A percentile compares a stretch with the other conserved stretches of the same genome.
Conservation (phyloP, 2,113 vertebrate genomes). For the Muscicapa adusta region DNA sequence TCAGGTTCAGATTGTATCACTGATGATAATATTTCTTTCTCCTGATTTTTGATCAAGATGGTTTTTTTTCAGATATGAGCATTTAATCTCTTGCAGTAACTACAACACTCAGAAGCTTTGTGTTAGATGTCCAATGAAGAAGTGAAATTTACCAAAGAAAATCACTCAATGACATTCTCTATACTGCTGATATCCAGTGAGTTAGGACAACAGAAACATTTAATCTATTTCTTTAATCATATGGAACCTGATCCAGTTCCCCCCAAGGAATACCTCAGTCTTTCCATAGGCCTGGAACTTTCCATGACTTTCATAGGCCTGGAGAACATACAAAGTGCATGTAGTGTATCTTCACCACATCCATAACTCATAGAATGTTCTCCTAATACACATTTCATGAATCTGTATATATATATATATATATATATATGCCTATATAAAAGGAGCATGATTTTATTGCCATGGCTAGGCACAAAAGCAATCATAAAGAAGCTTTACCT, state of each 20-base stretch:
- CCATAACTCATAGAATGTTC: not conserved
- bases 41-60: not conserved
- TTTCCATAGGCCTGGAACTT: not conserved
- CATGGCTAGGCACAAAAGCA: conserved; percentile 38
- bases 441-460: not conserved
- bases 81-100: not conserved
- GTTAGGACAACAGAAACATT: not conserved
- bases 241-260: not conserved
- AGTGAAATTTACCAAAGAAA: not conserved
- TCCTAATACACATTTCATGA: not conserved
- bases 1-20: not conserved
- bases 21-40: not conserved
- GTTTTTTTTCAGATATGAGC: not conserved
- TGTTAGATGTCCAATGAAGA: not conserved
- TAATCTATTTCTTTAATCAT: not conserved
- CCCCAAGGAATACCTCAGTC: not conserved
- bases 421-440: not conserved
- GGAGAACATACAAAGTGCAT: not conserved
- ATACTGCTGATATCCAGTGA: not conserved
- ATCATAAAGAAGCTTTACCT: conserved; percentile 16
- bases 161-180: not conserved
- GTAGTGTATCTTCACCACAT: not conserved
- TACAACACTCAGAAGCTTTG: not conserved
- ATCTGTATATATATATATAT: accelerated
- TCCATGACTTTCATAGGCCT: not conserved